Percentiles rank a stretch among this genome's conserved stretches.
These are phyloP conservation scores for Remorina albescens DNA, from an alignment of 2,797 vertebrate species.

Conservation along the genomic window DNA sequence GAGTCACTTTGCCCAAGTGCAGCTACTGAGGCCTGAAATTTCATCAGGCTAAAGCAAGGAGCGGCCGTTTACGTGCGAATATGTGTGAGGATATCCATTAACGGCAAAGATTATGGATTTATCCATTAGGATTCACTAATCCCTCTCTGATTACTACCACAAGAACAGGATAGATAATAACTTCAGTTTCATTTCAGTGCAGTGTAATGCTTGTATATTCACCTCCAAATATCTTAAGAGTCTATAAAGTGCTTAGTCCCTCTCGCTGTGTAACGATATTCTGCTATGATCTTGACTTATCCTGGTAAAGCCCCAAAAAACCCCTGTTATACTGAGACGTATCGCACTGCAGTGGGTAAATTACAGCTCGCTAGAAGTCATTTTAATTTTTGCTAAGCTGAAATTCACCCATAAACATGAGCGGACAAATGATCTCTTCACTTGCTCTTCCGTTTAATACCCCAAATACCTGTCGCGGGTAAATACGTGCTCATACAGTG, in stretches of 20 bases:
- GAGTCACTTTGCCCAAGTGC: slow-evolving; percentile 7
- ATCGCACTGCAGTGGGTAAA: slow-evolving; percentile 25
- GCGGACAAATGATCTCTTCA: slow-evolving; percentile 12
- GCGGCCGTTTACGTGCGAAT: not conserved
- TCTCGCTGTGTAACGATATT: slow-evolving; percentile 46
- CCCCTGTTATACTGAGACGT: slow-evolving; percentile 37
- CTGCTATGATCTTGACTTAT: slow-evolving; percentile 44
- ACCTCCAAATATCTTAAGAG: slow-evolving; percentile 26
- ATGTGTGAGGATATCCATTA: slow-evolving; percentile 40
- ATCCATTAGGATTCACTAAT: slow-evolving; percentile 49
- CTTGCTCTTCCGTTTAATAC: slow-evolving; percentile 20
- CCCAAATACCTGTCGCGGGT: not conserved
- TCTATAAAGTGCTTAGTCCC: slow-evolving; percentile 57
- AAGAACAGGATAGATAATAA: slow-evolving; percentile 36
- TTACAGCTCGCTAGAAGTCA: slow-evolving; percentile 21
- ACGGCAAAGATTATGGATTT: slow-evolving; percentile 35
- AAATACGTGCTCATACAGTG: slow-evolving; percentile 1
- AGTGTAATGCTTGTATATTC: slow-evolving; percentile 8
- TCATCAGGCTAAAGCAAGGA: slow-evolving; percentile 19
- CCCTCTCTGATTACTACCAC: slow-evolving; percentile 29
- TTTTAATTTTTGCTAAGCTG: slow-evolving; percentile 4
- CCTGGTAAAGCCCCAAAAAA: slow-evolving; percentile 41
- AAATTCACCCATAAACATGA: slow-evolving; percentile 28
- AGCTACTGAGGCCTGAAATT: slow-evolving; percentile 25
- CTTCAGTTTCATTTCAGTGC: slow-evolving; percentile 22